phyloP scores from a whole-genome alignment of 2,113 vertebrate genomes.

The Paradisaea rubra region DNA sequence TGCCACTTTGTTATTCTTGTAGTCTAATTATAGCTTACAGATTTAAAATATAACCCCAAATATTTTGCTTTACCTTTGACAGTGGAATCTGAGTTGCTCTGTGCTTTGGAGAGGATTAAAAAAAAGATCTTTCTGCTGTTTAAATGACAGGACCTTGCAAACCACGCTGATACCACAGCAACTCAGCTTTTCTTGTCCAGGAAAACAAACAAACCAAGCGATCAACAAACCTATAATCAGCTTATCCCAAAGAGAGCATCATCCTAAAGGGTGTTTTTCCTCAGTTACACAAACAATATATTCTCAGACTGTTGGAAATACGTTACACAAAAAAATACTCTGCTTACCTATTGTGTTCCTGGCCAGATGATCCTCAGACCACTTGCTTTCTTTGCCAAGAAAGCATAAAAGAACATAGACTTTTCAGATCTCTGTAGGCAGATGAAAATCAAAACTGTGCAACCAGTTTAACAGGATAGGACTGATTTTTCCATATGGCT shows the following conservation, averaged over 20 bases:
- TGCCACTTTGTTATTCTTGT: not conserved
- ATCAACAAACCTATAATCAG: constrained; percentile 10
- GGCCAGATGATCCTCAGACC: not conserved
- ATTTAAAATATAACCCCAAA: not conserved
- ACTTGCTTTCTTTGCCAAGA: not conserved
- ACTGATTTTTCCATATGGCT: constrained; percentile 57
- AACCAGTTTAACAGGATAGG: constrained; percentile 5
- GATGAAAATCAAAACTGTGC: constrained; percentile 39
- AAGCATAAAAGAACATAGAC: not conserved
- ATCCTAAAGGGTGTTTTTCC: not conserved
- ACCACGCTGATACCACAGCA: not conserved
- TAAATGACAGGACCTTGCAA: not conserved
- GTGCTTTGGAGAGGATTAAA: not conserved
- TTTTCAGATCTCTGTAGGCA: constrained; percentile 34
- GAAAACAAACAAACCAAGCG: not conserved
- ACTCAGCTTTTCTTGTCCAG: not conserved
- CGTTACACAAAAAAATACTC: not conserved
- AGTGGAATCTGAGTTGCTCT: not conserved
- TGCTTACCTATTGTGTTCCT: constrained; percentile 44
- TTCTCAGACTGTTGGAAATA: not conserved
- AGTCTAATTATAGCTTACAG: not conserved
- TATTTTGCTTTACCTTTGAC: not conserved
- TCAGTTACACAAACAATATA: not conserved
- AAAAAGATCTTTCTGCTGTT: not conserved
- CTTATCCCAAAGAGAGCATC: constrained; percentile 15